Conservation (phyloP, 2,888 invertebrate species). For the Pachliopta kotzebuea region DNA sequence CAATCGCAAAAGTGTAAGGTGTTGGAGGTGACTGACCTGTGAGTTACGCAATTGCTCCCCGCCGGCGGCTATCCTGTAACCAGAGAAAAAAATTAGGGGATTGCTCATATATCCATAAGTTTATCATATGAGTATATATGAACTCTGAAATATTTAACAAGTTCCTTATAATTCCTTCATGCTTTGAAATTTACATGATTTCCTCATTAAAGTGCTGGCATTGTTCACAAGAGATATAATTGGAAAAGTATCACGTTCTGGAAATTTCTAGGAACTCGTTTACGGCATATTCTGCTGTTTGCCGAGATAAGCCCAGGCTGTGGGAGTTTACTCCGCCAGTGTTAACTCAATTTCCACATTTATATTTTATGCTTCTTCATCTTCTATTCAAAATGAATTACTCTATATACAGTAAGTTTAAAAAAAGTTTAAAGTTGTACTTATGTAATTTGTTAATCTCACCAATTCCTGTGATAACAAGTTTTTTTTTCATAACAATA, state of each 20-base stretch:
- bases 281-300: conserved; percentile 42
- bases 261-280: conserved; percentile 44
- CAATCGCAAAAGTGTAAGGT: conserved; percentile 62
- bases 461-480: too few species aligned
- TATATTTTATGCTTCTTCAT: conserved; percentile 8
- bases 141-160: neutral
- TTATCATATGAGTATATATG: neutral
- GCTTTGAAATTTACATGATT: conserved; percentile 20
- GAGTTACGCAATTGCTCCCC: conserved; percentile 58
- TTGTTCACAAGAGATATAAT: conserved; percentile 48
- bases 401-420: neutral
- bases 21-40: conserved; percentile 71
- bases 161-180: conserved; percentile 9
- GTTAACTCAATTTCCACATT: conserved; percentile 23
- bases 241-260: conserved; percentile 46
- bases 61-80: conserved; percentile 62
- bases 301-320: conserved; percentile 40
- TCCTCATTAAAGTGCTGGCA: conserved; percentile 35
- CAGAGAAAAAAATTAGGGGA: conserved; percentile 64
- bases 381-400: neutral
- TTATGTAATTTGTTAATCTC: too few species aligned
- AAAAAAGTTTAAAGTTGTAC: too few species aligned
- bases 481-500: too few species aligned
- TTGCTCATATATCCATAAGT: neutral
- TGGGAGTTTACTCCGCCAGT: conserved; percentile 11